phyloP scores from a whole-genome alignment of 2,113 vertebrate genomes.

The Sminthopsis crassicaudata region DNA sequence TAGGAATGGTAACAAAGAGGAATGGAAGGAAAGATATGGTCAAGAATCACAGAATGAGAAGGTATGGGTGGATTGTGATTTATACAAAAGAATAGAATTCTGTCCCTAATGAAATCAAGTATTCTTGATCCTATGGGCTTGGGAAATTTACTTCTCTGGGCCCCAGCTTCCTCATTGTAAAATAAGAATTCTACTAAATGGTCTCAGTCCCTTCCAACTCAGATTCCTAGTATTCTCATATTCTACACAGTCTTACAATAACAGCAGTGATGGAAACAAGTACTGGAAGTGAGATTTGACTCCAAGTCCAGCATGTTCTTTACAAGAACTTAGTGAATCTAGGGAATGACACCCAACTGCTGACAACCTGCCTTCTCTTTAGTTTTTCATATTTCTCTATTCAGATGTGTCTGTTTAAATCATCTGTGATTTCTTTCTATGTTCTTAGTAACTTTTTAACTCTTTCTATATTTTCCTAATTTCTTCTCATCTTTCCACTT shows the following conservation, averaged over 20 bases:
- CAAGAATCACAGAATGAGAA: not conserved
- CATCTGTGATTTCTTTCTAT: not conserved
- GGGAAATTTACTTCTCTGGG: not conserved
- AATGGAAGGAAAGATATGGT: not conserved
- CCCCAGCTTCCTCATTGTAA: not conserved
- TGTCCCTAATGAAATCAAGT: not conserved
- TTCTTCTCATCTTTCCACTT: not conserved
- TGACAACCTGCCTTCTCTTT: not conserved
- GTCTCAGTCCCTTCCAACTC: not conserved
- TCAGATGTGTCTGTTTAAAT: not conserved
- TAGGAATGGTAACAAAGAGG: not conserved
- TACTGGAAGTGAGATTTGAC: not conserved
- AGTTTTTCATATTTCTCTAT: not conserved
- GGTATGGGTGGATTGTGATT: not conserved
- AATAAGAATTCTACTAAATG: not conserved
- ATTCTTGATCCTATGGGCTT: not conserved
- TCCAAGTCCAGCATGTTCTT: not conserved
- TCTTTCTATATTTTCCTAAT: not conserved
- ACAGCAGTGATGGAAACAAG: not conserved
- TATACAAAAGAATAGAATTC: not conserved
- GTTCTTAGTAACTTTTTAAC: not conserved
- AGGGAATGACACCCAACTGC: not conserved
- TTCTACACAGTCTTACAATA: not conserved
- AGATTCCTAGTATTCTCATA: not conserved
- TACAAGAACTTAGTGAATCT: not conserved